Evolutionary conservation across 2,113 vertebrate genomes (phyloP), one percentile per base, ranked within the genome.

Genomic region (Gavia stellata): DNA sequence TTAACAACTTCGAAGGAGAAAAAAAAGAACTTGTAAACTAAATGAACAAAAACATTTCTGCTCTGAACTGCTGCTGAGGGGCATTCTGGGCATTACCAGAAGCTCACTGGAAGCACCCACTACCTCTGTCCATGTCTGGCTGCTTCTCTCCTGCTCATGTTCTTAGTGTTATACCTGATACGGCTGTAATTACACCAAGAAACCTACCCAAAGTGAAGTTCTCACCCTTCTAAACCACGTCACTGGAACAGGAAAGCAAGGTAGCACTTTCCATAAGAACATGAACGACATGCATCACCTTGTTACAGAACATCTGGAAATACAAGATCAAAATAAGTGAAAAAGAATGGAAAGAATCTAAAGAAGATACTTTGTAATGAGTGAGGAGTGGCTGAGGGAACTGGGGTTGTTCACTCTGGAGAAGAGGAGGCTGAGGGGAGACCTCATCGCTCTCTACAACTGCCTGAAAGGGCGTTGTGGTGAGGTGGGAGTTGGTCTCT

Each of bases 261-360:
- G 25, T 4, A 53, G 10, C 0, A 1, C 11, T 40, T 74, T 71
- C 59, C 7, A 3, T 44, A 50, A 49, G 33, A 65, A 52, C 7
- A 71, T 40, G 68, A 70, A 42, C 8, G 10, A 55, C 0, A 0
- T 1, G 2, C 20, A 14, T 29, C 15, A n/a, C n/a, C n/a, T n/a
- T n/a, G n/a, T n/a, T n/a, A n/a, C n/a, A n/a, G n/a, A n/a, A n/a
- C n/a, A n/a, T n/a, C n/a, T n/a, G n/a, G n/a, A n/a, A n/a, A n/a
- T n/a, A n/a, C n/a, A n/a, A n/a, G n/a, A n/a, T n/a, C n/a, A n/a
- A n/a, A n/a, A n/a, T n/a, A n/a, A n/a, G n/a, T n/a, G n/a, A n/a
- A n/a, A n/a, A n/a, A n/a, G n/a, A n/a, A n/a, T n/a, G n/a, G n/a
- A n/a, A n/a, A n/a, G n/a, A n/a, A n/a, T n/a, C n/a, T n/a, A n/a